Percentiles rank a stretch among this genome's conserved stretches.
These are phyloP conservation scores for Remorina albescens DNA, from an alignment of 2,797 vertebrate genomes.

Conservation along the genomic window DNA sequence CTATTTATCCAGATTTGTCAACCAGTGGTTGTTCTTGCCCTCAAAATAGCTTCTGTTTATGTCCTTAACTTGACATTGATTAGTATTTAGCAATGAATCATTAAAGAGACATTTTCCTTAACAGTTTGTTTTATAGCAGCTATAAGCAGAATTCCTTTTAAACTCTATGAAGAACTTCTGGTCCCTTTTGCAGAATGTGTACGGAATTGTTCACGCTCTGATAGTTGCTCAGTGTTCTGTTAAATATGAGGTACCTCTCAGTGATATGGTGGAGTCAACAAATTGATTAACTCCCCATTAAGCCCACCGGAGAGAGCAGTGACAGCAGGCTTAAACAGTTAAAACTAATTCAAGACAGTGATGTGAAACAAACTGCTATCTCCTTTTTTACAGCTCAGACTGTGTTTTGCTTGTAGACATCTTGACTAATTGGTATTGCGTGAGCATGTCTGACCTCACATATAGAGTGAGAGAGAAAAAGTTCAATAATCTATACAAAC, in stretches of 20 bases:
- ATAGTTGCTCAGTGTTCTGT: slow-evolving; percentile 55
- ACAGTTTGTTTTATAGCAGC: neutral
- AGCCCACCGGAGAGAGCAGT: slow-evolving; percentile 6
- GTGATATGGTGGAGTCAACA: slow-evolving; percentile 42
- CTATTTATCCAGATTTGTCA: slow-evolving; percentile 27
- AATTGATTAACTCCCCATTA: slow-evolving; percentile 57
- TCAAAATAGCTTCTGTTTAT: neutral
- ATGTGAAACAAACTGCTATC: slow-evolving; percentile 4
- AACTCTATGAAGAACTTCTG: slow-evolving; percentile 15
- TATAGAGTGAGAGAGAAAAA: neutral
- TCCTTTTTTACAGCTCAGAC: neutral
- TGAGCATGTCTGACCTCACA: slow-evolving; percentile 7
- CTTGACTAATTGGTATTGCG: neutral
- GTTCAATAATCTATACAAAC: neutral
- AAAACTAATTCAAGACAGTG: slow-evolving; percentile 27
- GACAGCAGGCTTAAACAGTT: slow-evolving; percentile 41
- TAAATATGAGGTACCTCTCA: slow-evolving; percentile 43
- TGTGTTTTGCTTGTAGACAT: neutral
- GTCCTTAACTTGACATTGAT: slow-evolving; percentile 33
- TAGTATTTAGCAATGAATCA: slow-evolving; percentile 7
- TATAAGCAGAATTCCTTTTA: slow-evolving; percentile 27
- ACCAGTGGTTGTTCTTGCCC: neutral
- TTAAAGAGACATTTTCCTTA: neutral
- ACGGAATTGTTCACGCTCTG: slow-evolving; percentile 40
- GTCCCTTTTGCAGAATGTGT: slow-evolving; percentile 31